Evolutionary conservation across 2,113 vertebrate genomes (phyloP).

Genomic region (Onychorhynchus coronatus): DNA sequence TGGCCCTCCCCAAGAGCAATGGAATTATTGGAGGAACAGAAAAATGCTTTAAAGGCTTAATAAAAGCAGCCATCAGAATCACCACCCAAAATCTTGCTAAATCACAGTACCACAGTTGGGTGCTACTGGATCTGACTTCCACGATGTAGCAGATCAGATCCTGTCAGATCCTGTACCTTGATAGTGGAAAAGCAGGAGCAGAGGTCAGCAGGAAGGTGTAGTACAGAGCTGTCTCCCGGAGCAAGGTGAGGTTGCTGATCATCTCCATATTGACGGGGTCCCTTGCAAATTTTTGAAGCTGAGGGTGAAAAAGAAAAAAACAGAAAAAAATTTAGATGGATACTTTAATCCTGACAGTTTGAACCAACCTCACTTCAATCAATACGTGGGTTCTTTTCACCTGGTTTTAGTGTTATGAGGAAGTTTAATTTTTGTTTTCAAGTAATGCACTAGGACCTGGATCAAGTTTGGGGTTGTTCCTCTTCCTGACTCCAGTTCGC

Average conservation of each 20-base stretch:
- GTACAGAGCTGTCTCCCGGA: not conserved
- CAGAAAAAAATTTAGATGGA: not conserved
- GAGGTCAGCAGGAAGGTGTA: slow-evolving; percentile 37
- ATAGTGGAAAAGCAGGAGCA: not conserved
- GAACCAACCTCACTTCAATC: not conserved
- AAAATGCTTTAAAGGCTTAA: not conserved
- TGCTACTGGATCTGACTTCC: not conserved
- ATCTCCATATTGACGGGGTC: not conserved
- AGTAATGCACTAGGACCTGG: not conserved
- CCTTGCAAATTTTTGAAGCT: slow-evolving; percentile 50
- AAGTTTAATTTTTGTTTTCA: not conserved
- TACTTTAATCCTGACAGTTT: not conserved
- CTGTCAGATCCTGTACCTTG: not conserved
- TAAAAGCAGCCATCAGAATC: not conserved
- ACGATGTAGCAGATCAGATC: not conserved
- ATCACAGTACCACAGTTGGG: rapidly evolving
- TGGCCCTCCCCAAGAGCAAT: too few relatives aligned
- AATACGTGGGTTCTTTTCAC: not conserved
- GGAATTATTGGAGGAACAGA: not conserved
- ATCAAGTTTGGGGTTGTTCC: not conserved
- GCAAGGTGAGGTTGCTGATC: slow-evolving; percentile 34
- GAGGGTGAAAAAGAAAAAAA: not conserved
- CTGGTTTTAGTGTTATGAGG: not conserved
- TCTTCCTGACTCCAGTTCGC: not conserved
- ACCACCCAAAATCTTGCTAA: too few relatives aligned